These are phyloP conservation scores for Boloria euphrosyne DNA, from an alignment of 2,888 invertebrate species.

Conservation along the genomic window DNA sequence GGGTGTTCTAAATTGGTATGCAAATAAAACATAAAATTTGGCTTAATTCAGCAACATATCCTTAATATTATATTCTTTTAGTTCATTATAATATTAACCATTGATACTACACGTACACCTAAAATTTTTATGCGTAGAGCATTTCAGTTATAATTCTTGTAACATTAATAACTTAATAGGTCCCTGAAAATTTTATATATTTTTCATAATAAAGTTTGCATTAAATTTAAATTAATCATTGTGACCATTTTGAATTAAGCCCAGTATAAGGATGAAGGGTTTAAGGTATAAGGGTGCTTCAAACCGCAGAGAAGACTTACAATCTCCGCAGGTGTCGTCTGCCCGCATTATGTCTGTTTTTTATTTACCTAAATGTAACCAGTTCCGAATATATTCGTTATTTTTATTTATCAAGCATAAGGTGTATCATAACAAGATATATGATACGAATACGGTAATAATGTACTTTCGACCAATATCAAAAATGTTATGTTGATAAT, in stretches of 20 bases:
- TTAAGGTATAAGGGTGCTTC: slow-evolving; percentile 38
- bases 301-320: slow-evolving; percentile 78
- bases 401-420: slow-evolving; percentile 3
- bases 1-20: slow-evolving; percentile 42
- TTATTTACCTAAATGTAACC: slow-evolving; percentile 54
- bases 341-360: slow-evolving; percentile 48
- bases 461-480: too few relatives aligned
- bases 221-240: neutral
- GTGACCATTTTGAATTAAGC: slow-evolving; percentile 2
- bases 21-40: neutral
- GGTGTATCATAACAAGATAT: neutral
- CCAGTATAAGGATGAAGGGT: slow-evolving; percentile 15
- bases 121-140: too few relatives aligned
- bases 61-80: neutral
- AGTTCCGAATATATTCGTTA: slow-evolving; percentile 25
- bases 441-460: too few relatives aligned
- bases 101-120: too few relatives aligned
- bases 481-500: too few relatives aligned
- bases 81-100: neutral
- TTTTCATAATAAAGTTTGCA: too few relatives aligned
- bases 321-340: slow-evolving; percentile 73
- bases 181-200: too few relatives aligned
- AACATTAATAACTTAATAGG: too few relatives aligned
- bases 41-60: neutral
- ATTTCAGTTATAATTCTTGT: too few relatives aligned